A percentile compares a stretch with the other conserved stretches of the same genome.
These are phyloP conservation scores for Orthosia cruda DNA, from an alignment of 2,888 invertebrate genomes.

Conservation along the genomic window DNA sequence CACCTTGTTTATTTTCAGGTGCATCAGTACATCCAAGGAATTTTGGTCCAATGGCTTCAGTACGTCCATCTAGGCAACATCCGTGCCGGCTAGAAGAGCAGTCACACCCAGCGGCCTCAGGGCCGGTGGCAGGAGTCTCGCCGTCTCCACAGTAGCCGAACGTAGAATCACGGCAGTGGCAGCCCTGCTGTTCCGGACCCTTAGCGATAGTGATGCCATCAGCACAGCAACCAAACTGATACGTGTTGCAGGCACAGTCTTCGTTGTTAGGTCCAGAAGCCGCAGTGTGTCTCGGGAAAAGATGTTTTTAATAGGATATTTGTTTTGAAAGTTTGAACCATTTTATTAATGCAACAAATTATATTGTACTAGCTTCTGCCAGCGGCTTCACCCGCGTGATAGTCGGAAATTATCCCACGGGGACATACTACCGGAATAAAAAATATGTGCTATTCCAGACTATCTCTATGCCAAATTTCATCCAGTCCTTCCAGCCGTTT, in stretches of 20 bases:
- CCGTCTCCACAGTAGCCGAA: slow-evolving; percentile 97
- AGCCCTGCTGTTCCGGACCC: slow-evolving; percentile 93
- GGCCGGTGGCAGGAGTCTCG: slow-evolving; percentile 95
- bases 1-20: slow-evolving; percentile 94
- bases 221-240: slow-evolving; percentile 97
- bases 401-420: too few relatives aligned
- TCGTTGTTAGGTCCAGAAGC: slow-evolving; percentile 95
- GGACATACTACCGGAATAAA: too few relatives aligned
- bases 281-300: slow-evolving; percentile 91
- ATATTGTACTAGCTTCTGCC: too few relatives aligned
- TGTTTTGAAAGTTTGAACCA: not conserved
- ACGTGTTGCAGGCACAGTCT: slow-evolving; percentile 96
- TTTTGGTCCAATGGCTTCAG: slow-evolving; percentile 95
- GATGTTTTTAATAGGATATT: not conserved
- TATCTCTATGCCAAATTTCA: too few relatives aligned
- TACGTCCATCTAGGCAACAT: slow-evolving; percentile 96
- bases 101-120: slow-evolving; percentile 95
- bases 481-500: too few relatives aligned
- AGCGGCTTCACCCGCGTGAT: too few relatives aligned
- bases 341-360: not conserved
- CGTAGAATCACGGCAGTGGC: slow-evolving; percentile 95
- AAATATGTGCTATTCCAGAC: too few relatives aligned
- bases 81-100: slow-evolving; percentile 95
- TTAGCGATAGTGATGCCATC: slow-evolving; percentile 95
- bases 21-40: slow-evolving; percentile 96